Percentiles rank a stretch among this genome's conserved stretches.
Conservation (phyloP, 2,113 vertebrate genomes). For the Hydrochoerus hydrochaeris region DNA sequence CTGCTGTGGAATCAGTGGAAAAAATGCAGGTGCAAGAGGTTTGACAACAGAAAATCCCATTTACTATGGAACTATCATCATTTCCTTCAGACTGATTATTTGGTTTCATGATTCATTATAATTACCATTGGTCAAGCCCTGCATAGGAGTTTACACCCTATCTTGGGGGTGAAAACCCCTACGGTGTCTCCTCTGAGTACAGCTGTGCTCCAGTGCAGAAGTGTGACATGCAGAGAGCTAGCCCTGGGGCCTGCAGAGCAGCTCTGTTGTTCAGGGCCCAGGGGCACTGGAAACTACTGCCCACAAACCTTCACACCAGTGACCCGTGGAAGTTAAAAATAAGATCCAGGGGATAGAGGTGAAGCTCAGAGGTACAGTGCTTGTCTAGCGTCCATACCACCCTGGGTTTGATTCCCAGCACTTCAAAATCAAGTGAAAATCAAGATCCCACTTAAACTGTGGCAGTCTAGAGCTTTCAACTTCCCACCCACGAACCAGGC, state of each 20-base stretch:
- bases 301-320: slow-evolving; percentile 21
- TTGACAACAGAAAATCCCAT: background rate
- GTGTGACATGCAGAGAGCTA: background rate
- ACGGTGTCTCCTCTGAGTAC: background rate
- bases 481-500: background rate
- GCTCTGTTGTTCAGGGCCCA: background rate
- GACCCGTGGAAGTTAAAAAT: background rate
- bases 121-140: background rate
- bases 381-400: background rate
- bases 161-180: background rate
- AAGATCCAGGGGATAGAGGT: background rate
- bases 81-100: background rate
- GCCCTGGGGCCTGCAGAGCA: background rate
- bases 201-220: background rate
- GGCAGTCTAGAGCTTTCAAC: background rate
- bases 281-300: background rate
- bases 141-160: background rate
- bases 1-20: background rate
- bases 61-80: background rate
- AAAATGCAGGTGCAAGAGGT: background rate
- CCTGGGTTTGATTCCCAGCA: background rate
- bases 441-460: background rate
- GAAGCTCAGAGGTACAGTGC: background rate
- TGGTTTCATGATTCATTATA: background rate
- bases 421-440: background rate